phyloP scores from a whole-genome alignment of 2,113 vertebrate genomes.

The Neogale vison region DNA sequence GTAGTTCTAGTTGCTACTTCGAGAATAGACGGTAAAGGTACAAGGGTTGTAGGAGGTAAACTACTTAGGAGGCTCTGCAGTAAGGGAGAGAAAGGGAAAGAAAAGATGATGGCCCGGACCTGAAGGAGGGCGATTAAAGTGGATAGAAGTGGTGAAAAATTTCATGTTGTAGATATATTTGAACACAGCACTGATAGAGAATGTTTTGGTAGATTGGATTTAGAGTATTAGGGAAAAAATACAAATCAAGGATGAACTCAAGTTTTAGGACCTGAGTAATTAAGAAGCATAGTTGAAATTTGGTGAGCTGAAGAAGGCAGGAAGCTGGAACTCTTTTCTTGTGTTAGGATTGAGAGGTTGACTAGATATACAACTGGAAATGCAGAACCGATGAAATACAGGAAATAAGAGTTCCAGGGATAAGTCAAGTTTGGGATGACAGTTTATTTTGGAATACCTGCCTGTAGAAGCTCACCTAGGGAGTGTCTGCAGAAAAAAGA shows the following conservation, averaged over 20 bases:
- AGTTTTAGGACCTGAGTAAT: neutral
- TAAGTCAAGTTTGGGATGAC: neutral
- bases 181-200: neutral
- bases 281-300: neutral
- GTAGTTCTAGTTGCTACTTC: neutral
- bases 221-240: neutral
- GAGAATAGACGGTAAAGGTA: neutral
- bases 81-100: neutral
- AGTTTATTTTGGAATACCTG: neutral
- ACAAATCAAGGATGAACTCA: neutral
- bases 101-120: neutral
- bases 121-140: neutral
- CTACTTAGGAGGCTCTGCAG: neutral
- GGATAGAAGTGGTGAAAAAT: neutral
- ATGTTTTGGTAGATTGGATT: neutral
- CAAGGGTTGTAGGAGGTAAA: neutral
- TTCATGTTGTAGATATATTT: neutral
- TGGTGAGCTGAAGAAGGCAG: neutral
- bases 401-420: neutral
- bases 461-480: neutral
- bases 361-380: neutral
- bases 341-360: neutral
- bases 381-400: neutral
- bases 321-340: neutral
- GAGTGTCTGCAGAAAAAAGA: neutral